Base-by-base conservation (phyloP, 1,140 invertebrate genomes). In the Microplitis mediator region DNA sequence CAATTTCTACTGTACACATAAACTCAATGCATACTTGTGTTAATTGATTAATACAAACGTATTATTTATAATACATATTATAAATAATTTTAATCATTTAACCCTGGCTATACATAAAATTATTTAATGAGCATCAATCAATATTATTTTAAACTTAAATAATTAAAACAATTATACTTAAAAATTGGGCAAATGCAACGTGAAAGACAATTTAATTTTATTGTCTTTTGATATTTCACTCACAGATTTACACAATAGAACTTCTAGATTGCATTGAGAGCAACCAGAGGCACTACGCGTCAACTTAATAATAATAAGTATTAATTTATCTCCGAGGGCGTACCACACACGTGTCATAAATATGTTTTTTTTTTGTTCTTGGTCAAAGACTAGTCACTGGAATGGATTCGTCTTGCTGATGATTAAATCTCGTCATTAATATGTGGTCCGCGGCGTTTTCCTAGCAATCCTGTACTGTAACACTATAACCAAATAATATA, bases 401-500 rank as follows among this genome's bases (percentile, higher is more conserved):
- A 83, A 81, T 71, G 66, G 75, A 65, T 71, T 62, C 72, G 68
- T 80, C 62, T 72, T 58, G 70, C 69, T 68, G 71, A 74, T 77
- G 65, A 74, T 78, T 76, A 63, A 81, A 75, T 75, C 77, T 79
- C 68, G 71, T 78, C 80, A 82, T 79, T 80, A 80, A 82, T 82
- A 81, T 81, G 79, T 80, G 78, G 79, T 84, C 79, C 78, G 78
- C 81, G 61, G 83, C 80, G 77, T 80, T 78, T 76, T 74, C 82
- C 80, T 86, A 87, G 71, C 84, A 81, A 73, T 83, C 78, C 8
- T 76, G 76, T 34, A 73, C 76, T 78, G 79, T 79, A 31, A 79
- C 78, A 61, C 80, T 82, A 4, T 79, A 77, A 61, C 80, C 77
- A 78, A 95, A 95, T 11, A 95, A 81, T 54, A 90, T 80, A 39